phyloP scores from a whole-genome alignment of 2,113 vertebrate species.

The Machaerirhynchus nigripectus region DNA sequence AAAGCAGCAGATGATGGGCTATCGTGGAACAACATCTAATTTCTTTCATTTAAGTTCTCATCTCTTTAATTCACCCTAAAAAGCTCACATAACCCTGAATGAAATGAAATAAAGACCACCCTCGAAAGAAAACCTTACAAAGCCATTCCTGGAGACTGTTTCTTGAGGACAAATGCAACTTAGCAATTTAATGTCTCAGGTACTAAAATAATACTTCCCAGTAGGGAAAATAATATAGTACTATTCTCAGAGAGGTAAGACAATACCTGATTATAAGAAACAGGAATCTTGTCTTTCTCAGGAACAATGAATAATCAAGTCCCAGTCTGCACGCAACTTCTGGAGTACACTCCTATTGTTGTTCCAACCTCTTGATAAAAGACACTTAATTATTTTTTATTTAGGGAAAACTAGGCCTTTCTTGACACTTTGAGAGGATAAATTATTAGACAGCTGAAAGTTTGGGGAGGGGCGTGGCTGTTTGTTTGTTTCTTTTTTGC shows the following conservation, averaged over 20 bases:
- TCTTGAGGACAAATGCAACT: not conserved
- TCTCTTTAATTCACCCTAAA: not conserved
- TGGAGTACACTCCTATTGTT: not conserved
- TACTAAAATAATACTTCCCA: not conserved
- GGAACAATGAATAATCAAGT: not conserved
- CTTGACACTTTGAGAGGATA: not conserved
- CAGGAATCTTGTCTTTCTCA: not conserved
- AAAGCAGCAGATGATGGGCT: not conserved
- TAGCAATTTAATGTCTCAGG: not conserved
- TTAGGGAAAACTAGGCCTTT: not conserved
- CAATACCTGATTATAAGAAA: not conserved
- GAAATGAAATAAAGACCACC: not conserved
- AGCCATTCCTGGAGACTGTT: not conserved
- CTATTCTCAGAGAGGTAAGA: not conserved
- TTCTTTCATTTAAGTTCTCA: not conserved
- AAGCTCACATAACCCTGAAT: not conserved
- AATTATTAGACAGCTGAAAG: not conserved
- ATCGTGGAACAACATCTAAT: not conserved
- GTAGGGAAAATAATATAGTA: not conserved
- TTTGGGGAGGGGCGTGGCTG: too few relatives aligned
- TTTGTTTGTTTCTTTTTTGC: not conserved
- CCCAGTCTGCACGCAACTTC: not conserved
- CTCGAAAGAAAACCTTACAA: not conserved
- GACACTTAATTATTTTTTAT: not conserved
- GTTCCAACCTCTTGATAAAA: not conserved